Evolutionary conservation across 2,888 invertebrate genomes (phyloP).

Genomic region (Incurvaria masculella): DNA sequence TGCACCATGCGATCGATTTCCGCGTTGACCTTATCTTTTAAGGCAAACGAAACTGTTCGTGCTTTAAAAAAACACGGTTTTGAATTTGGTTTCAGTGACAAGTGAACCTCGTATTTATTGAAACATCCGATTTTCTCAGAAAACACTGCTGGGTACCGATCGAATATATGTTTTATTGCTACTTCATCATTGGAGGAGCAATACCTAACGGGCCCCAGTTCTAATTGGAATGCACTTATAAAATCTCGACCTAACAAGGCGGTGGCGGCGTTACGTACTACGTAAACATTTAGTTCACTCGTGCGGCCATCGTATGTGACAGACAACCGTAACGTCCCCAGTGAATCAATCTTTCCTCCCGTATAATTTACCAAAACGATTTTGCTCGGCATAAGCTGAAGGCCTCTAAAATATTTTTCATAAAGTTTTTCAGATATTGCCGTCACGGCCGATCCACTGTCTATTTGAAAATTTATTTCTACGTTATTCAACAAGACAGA

Average conservation of each 20-base stretch:
- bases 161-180: neutral
- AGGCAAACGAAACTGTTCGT: slow-evolving; percentile 19
- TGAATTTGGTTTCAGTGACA: neutral
- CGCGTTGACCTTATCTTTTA: slow-evolving; percentile 18
- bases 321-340: slow-evolving; percentile 7
- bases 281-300: slow-evolving; percentile 5
- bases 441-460: slow-evolving; percentile 15
- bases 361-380: slow-evolving; percentile 9
- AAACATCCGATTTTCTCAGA: slow-evolving; percentile 3
- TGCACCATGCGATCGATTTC: slow-evolving; percentile 15
- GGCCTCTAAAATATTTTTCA: slow-evolving; percentile 4
- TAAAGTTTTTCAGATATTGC: slow-evolving; percentile 12
- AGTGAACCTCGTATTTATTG: neutral
- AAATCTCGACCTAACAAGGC: slow-evolving; percentile 11
- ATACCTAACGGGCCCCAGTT: slow-evolving; percentile 6
- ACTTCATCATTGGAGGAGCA: neutral
- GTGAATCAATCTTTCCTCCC: slow-evolving; percentile 9
- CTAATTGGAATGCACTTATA: slow-evolving; percentile 10
- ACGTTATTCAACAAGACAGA: slow-evolving; percentile 7
- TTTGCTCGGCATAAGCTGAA: slow-evolving; percentile 11
- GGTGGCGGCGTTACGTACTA: slow-evolving; percentile 7
- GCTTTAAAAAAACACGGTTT: slow-evolving; percentile 8
- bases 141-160: neutral
- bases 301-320: slow-evolving; percentile 9
- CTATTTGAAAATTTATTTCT: slow-evolving; percentile 13